Conservation (phyloP, 1,140 invertebrate genomes). For the Papilio dardanus region DNA sequence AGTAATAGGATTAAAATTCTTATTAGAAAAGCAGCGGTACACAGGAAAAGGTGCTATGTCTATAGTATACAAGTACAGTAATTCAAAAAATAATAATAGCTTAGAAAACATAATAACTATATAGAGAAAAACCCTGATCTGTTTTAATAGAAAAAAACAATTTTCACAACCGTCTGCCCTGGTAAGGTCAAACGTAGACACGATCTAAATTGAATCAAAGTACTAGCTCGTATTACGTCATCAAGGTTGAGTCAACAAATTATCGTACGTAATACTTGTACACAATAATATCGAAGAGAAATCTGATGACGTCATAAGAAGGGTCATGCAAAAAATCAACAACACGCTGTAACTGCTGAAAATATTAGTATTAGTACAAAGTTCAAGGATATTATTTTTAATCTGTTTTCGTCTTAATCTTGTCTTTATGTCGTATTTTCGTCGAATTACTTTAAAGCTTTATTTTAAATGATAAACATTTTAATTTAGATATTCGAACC, state of each 20-base stretch:
- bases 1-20: slow-evolving; percentile 30
- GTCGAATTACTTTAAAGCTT: neutral
- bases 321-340: neutral
- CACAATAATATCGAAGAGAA: neutral
- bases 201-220: neutral
- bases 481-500: neutral
- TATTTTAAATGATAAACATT: neutral
- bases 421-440: neutral
- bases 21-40: slow-evolving; percentile 26
- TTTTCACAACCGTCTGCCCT: neutral
- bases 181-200: neutral
- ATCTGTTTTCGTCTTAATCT: neutral
- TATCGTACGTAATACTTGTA: neutral
- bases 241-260: neutral
- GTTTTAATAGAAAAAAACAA: neutral
- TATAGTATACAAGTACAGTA: neutral
- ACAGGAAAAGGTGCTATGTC: slow-evolving; percentile 13
- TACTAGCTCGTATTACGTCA: neutral
- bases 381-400: neutral
- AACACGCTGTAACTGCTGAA: neutral
- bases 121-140: slow-evolving; percentile 30
- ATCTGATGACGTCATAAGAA: neutral
- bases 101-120: neutral
- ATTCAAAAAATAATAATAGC: slow-evolving; percentile 1
- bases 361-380: too few species aligned